Conservation (phyloP, 2,113 vertebrate genomes). For the Lota lota region DNA sequence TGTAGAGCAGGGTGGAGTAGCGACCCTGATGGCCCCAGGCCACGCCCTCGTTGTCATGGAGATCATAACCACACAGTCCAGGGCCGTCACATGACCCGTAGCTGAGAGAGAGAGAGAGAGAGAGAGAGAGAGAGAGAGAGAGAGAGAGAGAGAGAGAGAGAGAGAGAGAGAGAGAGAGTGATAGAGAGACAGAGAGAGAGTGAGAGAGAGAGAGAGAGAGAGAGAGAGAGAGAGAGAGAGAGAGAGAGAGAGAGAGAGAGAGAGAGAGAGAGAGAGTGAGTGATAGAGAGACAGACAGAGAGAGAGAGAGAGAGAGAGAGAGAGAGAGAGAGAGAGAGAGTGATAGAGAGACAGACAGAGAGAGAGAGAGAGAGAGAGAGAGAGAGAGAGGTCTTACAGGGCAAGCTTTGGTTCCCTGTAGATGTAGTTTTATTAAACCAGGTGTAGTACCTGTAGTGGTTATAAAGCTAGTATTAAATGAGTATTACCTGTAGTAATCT, state of each 20-base stretch:
- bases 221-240: background rate
- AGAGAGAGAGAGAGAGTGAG: background rate
- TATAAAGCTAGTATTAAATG: background rate
- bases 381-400: background rate
- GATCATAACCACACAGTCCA: slow-evolving; percentile 85
- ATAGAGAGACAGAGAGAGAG: background rate
- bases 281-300: too few species aligned
- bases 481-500: slow-evolving; percentile 83
- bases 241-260: background rate
- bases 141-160: background rate
- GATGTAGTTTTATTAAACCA: background rate
- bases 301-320: background rate
- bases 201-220: background rate
- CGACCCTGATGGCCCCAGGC: slow-evolving; percentile 89
- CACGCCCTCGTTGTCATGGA: slow-evolving; percentile 85
- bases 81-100: slow-evolving; percentile 90
- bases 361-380: background rate
- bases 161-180: background rate
- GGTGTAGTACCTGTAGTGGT: background rate
- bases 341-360: too few species aligned
- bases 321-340: background rate
- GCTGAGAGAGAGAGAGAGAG: slow-evolving; percentile 34
- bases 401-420: background rate
- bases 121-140: background rate
- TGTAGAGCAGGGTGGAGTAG: slow-evolving; percentile 88